Base-by-base conservation (phyloP, 2,113 vertebrate species). In the Carollia perspicillata region DNA sequence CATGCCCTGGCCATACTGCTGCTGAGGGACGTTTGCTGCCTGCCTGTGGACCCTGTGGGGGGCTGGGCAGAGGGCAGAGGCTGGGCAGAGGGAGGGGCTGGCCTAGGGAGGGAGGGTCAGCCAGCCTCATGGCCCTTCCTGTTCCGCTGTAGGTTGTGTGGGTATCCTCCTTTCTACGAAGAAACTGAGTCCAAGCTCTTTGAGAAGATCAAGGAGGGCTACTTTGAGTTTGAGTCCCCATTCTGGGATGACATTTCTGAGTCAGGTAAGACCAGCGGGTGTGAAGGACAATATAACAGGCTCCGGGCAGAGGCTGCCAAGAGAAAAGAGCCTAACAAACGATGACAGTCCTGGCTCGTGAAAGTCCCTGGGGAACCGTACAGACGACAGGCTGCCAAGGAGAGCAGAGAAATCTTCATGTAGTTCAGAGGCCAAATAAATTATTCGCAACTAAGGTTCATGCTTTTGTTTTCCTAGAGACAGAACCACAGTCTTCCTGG, bases 151-250 rank as follows among this genome's bases (percentile, higher is more conserved):
- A 99, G 99, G 94, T 97, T 99, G 14, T 99, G 99, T 2, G 99
- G 99, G n/a, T 99, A 99, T 37, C 99, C 99, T 40, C 99, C 99
- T 0, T 99, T 99, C 98, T 99, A 99, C 0, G 99, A 99, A 85
- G 99, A 99, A 26, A 99, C 99, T 0, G 99, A 99, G 95, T 99
- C 99, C 0, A 99, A 98, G 16, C 98, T 99, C 8, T 99, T 99
- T 95, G 99, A 99, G 42, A 99, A 99, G 98, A 99, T 99, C 90
- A 99, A 99, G 98, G 99, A 99, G 92, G 99, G 99, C 7, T 99
- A 99, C 78, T 99, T 99, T 0, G 98, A 99, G 94, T 99, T 99
- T 58, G 99, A 99, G 95, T 99, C 99, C 42, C 99, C 99, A 0
- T 99, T 99, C 97, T 99, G 99, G 99, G 99, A 99, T 0, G 98